Evolutionary conservation across 2,797 vertebrate genomes (phyloP).

Genomic region (Poecilia velifera): DNA sequence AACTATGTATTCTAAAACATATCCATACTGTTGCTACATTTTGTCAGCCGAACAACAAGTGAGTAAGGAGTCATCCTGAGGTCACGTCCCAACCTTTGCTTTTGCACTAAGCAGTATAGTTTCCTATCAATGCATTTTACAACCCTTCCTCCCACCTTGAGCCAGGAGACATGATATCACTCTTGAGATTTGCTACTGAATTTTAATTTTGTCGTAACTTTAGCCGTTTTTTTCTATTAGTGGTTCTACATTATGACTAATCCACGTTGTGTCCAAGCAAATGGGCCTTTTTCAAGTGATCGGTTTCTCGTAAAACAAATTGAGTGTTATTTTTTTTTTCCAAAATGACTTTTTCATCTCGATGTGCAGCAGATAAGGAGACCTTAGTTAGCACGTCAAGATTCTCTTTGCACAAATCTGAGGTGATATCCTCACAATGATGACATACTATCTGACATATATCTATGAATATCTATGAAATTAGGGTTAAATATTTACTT

Average conservation of each 20-base stretch:
- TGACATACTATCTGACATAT: not conserved
- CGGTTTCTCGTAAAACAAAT: not conserved
- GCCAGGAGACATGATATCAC: slow-evolving; percentile 1
- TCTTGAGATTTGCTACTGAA: slow-evolving; percentile 5
- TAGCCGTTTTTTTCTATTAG: not conserved
- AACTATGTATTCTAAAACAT: not conserved
- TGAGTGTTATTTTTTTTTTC: not conserved
- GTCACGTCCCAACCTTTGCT: slow-evolving; percentile 17
- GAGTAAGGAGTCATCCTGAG: not conserved
- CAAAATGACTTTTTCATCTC: not conserved
- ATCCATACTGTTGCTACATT: too few species aligned
- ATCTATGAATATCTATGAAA: not conserved
- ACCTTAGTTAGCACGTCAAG: not conserved
- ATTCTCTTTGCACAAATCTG: not conserved
- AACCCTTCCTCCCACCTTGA: slow-evolving; percentile 31
- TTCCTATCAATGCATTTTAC: slow-evolving; percentile 1
- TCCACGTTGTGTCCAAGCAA: not conserved
- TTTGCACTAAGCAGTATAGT: not conserved
- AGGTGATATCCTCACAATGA: not conserved
- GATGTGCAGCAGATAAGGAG: not conserved
- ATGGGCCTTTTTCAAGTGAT: not conserved
- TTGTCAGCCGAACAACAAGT: not conserved
- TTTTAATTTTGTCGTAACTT: not conserved
- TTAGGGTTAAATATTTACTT: not conserved
- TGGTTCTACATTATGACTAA: not conserved